Evolutionary conservation across 37 sponge, comb jelly and placozoan species (phyloP).

Genomic region (Mnemiopsis leidyi): DNA sequence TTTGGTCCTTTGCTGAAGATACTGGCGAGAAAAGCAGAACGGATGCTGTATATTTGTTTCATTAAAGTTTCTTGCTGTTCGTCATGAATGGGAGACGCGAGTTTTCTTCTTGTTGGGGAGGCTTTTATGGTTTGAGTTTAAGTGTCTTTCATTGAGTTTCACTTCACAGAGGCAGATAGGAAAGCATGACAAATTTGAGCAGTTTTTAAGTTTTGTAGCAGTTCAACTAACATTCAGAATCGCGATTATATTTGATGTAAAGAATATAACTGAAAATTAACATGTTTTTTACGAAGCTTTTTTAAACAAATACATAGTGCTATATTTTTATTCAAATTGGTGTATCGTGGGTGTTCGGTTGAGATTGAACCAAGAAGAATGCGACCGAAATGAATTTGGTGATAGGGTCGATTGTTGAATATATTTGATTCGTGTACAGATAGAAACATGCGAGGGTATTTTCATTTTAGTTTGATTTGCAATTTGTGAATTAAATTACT

Average conservation of each 20-base stretch:
- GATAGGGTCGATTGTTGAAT: background rate
- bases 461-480: background rate
- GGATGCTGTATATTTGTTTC: background rate
- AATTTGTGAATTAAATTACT: background rate
- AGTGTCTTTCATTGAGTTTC: background rate
- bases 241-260: background rate
- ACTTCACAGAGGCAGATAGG: background rate
- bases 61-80: background rate
- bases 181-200: background rate
- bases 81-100: background rate
- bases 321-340: background rate
- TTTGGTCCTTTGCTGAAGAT: background rate
- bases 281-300: background rate
- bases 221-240: background rate
- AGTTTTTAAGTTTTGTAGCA: background rate
- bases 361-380: background rate
- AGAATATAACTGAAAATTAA: background rate
- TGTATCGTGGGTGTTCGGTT: background rate
- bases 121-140: background rate
- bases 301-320: background rate
- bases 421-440: background rate
- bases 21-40: background rate
- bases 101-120: background rate
- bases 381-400: too few relatives aligned
- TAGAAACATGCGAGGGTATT: background rate